A percentile compares a stretch with the other conserved stretches of the same genome.
Conservation (phyloP, 2,797 vertebrate genomes). For the Benthosema pterotum region DNA sequence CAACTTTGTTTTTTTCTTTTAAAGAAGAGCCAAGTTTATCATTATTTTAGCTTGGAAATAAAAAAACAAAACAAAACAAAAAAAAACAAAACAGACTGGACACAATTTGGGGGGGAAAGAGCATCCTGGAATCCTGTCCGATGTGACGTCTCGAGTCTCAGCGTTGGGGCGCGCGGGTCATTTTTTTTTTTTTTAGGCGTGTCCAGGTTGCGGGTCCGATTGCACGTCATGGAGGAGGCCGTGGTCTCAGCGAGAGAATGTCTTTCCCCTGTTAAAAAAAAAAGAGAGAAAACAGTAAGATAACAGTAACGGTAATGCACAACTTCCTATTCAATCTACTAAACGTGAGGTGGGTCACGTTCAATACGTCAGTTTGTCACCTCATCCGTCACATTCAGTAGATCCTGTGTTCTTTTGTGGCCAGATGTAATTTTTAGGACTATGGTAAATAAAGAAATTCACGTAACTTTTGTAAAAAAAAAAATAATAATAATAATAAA, state of each 20-base stretch:
- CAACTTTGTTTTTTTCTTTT: constrained; percentile 23
- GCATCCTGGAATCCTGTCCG: constrained; percentile 62
- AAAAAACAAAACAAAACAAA: constrained; percentile 2
- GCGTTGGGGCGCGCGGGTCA: constrained; percentile 29
- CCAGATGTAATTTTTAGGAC: no score
- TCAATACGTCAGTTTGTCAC: no score
- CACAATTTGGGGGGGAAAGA: constrained; percentile 52
- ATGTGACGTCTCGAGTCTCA: constrained; percentile 56
- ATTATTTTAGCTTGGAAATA: constrained; percentile 27
- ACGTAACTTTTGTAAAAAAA: no score
- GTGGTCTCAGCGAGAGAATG: constrained; percentile 82
- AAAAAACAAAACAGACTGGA: constrained; percentile 35
- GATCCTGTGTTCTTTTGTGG: no score
- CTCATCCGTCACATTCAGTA: no score
- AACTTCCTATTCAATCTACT: no score
- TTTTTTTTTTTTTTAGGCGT: constrained; percentile 29
- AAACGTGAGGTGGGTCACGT: no score
- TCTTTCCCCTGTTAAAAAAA: constrained; percentile 88
- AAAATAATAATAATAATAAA: no score
- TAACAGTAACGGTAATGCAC: no score
- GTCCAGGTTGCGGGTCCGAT: constrained; percentile 15
- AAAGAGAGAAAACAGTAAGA: background rate
- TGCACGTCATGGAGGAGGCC: constrained; percentile 64
- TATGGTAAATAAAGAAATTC: no score
- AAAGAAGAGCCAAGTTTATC: constrained; percentile 40